A percentile compares a stretch with the other conserved stretches of the same genome.
phyloP scores from a whole-genome alignment of 2,888 invertebrate species.

The Erebia epiphron region DNA sequence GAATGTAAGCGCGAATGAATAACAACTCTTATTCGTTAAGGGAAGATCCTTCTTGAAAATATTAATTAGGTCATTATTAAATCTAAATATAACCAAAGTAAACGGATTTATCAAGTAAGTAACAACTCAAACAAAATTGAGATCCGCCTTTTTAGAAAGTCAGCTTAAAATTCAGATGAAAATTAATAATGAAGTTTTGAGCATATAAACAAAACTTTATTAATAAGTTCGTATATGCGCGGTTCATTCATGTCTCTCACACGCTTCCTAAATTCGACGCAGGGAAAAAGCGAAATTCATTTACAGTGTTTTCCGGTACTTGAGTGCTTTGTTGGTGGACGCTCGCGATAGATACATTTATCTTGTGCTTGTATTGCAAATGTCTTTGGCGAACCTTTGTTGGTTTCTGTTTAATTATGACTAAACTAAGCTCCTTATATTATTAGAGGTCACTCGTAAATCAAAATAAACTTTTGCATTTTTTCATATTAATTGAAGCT shows the following conservation, averaged over 20 bases:
- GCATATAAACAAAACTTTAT: background rate
- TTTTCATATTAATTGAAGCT: too few relatives aligned
- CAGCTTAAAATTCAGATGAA: too few relatives aligned
- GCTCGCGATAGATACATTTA: constrained; percentile 28
- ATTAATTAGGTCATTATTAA: too few relatives aligned
- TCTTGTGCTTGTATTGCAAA: constrained; percentile 31
- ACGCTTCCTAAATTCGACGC: background rate
- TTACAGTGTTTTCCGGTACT: constrained; percentile 24
- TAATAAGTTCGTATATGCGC: background rate
- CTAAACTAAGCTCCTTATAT: background rate
- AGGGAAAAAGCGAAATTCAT: background rate
- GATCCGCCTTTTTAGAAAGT: too few relatives aligned
- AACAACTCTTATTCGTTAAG: too few relatives aligned
- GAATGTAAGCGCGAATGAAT: too few relatives aligned
- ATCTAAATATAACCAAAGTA: too few relatives aligned
- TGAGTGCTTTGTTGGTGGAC: constrained; percentile 15
- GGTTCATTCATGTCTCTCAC: background rate
- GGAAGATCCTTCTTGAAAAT: too few relatives aligned
- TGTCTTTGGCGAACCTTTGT: constrained; percentile 28
- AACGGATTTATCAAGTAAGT: too few relatives aligned
- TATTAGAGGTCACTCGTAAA: background rate
- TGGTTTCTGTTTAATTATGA: constrained; percentile 23
- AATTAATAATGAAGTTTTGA: too few relatives aligned
- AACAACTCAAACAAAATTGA: too few relatives aligned
- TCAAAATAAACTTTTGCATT: too few relatives aligned